Evolutionary conservation across 2,888 invertebrate genomes (phyloP), one percentile per base, ranked within the genome.

Genomic region (Acheta domesticus): DNA sequence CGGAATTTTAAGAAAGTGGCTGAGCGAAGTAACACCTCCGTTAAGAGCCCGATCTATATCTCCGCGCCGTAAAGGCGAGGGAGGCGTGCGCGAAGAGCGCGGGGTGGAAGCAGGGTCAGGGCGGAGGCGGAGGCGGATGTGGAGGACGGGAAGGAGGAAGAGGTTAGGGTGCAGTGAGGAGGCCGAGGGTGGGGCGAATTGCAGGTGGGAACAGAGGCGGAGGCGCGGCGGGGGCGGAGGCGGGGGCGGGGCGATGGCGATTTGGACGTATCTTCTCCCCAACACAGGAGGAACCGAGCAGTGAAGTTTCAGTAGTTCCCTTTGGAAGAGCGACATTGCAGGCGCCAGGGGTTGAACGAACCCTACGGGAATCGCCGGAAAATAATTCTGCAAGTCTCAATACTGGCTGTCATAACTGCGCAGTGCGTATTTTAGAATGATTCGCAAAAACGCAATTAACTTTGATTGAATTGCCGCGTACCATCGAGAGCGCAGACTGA

Each of bases 1-100:
- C n/a, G 62, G 62, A 62, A 62, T 62, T 62, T 62, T 62, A 62
- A 62, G 62, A 62, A 62, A 62, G n/a, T n/a, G 62, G 16, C 62
- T 62, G 62, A 14, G 62, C 14, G 62, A 62, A 62, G 62, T 62
- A 62, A 62, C 62, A 62, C 62, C 62, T 62, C 62, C 16, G 62
- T 62, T 62, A 62, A 62, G 62, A n/a, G 62, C 62, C 36, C 62
- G 62, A 62, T 62, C 62, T 62, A 62, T 62, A 62, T 19, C 62
- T 62, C 11, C 14, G 12, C 16, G n/a, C 62, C n/a, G 62, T 62
- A n/a, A n/a, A 62, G 62, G 62, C 62, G 12, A 62, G 62, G 11
- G 62, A 62, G 62, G 62, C 8, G 62, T 62, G 36, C 4, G 36
- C 8, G 5, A 36, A 36, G 36, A 36, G 8, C 36, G 36, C 62